Percentiles rank a stretch among this genome's conserved stretches.
Conservation (phyloP, 1,140 invertebrate genomes). For the Glossosoma conforme region DNA sequence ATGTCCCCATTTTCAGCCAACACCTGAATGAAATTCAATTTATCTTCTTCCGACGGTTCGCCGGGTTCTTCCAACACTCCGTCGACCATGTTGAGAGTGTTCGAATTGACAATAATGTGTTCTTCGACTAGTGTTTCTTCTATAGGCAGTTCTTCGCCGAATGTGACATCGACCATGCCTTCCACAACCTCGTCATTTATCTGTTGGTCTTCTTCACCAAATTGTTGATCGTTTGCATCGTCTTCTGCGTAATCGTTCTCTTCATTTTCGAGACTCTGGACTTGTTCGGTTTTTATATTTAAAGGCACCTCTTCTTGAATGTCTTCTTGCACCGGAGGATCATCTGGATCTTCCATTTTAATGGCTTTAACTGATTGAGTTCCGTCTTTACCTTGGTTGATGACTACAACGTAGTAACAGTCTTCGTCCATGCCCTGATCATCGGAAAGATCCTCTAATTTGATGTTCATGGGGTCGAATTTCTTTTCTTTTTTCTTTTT, state of each 20-base stretch:
- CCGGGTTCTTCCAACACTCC: neutral
- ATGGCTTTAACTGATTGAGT: constrained; percentile 12
- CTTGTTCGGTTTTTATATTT: no score
- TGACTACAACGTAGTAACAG: constrained; percentile 25
- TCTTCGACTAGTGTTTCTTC: neutral
- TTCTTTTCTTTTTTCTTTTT: neutral
- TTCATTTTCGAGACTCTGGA: no score
- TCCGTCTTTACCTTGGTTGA: constrained; percentile 16
- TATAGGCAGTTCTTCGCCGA: neutral
- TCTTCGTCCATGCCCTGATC: constrained; percentile 22
- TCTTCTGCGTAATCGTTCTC: neutral
- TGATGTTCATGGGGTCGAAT: neutral
- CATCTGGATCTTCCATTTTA: constrained; percentile 7
- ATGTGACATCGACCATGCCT: neutral
- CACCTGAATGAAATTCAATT: constrained; percentile 28
- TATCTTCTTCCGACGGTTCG: neutral
- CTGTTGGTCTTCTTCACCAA: no score
- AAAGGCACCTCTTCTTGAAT: no score
- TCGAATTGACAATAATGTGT: no score
- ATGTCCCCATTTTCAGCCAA: constrained; percentile 14
- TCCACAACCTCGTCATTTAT: no score
- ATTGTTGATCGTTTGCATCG: no score
- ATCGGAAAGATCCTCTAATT: constrained; percentile 8
- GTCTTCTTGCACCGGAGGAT: no score
- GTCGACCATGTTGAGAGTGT: neutral